Evolutionary conservation across 1,140 invertebrate species (phyloP).

Genomic region (Drosophila rhopaloa): DNA sequence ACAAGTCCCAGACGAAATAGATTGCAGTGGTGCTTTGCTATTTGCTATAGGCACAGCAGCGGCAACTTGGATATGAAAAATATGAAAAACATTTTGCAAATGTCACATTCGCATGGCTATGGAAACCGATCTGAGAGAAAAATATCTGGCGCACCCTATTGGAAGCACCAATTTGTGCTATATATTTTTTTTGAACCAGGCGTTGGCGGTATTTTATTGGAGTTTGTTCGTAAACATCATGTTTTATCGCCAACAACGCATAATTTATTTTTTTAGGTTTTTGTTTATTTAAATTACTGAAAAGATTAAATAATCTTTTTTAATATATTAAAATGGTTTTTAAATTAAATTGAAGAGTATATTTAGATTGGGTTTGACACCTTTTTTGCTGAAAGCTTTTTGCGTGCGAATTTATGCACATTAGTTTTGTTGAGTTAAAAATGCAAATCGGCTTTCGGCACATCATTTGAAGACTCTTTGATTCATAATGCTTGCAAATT

Average conservation of each 20-base stretch:
- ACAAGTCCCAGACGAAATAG: slow-evolving; percentile 39
- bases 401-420: slow-evolving; percentile 28
- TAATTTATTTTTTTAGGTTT: neutral
- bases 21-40: slow-evolving; percentile 14
- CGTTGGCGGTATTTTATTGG: slow-evolving; percentile 19
- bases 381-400: slow-evolving; percentile 3
- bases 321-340: too few species aligned
- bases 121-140: slow-evolving; percentile 43
- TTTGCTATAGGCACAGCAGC: slow-evolving; percentile 10
- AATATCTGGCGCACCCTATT: slow-evolving; percentile 41
- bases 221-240: neutral
- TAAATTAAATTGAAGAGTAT: slow-evolving; percentile 1
- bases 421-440: slow-evolving; percentile 11
- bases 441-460: slow-evolving; percentile 21
- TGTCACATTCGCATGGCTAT: slow-evolving; percentile 47
- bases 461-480: slow-evolving; percentile 8
- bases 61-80: slow-evolving; percentile 31
- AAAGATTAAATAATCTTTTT: too few species aligned
- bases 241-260: neutral
- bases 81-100: slow-evolving; percentile 55
- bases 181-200: slow-evolving; percentile 9
- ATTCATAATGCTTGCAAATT: slow-evolving; percentile 19
- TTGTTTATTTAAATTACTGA: neutral
- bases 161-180: slow-evolving; percentile 26
- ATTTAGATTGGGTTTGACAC: neutral